phyloP scores from a whole-genome alignment of 2,113 vertebrate genomes.

The Hippocampus zosterae region DNA sequence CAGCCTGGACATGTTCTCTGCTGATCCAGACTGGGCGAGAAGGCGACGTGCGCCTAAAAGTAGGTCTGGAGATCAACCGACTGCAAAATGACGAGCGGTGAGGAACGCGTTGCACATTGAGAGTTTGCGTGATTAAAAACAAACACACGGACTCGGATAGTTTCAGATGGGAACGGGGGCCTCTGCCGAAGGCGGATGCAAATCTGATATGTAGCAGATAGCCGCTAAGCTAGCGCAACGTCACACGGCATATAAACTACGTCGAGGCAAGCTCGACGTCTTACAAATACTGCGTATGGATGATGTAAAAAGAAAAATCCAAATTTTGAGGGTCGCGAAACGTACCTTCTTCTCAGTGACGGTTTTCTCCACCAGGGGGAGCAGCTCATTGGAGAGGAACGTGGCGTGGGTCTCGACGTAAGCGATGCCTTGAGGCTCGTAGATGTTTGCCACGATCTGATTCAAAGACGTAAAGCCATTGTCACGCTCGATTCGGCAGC shows the following conservation, averaged over 20 bases:
- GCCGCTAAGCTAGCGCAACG: too few relatives aligned
- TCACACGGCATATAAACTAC: too few relatives aligned
- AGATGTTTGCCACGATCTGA: constrained; percentile 85
- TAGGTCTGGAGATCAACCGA: neutral
- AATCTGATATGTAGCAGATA: too few relatives aligned
- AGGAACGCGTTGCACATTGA: neutral
- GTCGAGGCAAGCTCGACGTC: too few relatives aligned
- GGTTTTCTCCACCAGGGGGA: constrained; percentile 80
- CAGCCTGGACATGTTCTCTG: constrained; percentile 81
- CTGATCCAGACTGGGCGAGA: constrained; percentile 75
- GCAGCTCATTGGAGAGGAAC: constrained; percentile 82
- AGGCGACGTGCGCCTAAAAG: constrained; percentile 66
- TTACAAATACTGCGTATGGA: too few relatives aligned
- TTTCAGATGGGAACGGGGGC: too few relatives aligned
- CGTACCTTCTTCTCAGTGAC: constrained; percentile 82
- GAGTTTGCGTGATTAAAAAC: neutral
- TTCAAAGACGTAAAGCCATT: neutral
- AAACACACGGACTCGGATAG: too few relatives aligned
- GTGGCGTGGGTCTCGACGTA: constrained; percentile 77
- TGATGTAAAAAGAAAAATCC: too few relatives aligned
- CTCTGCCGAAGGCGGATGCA: too few relatives aligned
- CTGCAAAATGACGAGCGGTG: neutral
- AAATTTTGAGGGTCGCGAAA: too few relatives aligned
- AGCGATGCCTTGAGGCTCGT: constrained; percentile 85
- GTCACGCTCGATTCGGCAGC: neutral